Percentiles rank a stretch among this genome's conserved stretches.
phyloP scores from a whole-genome alignment of 2,797 vertebrate species.

The Gallinago stenura region DNA sequence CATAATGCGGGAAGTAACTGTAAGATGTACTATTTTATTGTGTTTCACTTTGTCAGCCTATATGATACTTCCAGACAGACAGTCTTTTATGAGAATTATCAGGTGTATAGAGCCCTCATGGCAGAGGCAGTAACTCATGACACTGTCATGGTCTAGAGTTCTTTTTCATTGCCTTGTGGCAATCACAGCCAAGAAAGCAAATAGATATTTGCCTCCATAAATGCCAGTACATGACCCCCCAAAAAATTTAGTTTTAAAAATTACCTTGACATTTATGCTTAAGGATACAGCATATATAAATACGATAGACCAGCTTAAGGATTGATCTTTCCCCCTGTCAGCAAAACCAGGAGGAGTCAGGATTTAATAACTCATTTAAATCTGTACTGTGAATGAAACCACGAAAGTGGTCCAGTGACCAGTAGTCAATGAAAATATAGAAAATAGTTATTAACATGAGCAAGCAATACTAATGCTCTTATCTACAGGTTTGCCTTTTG shows the following conservation, averaged over 20 bases:
- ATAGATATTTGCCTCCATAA: not conserved
- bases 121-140: slow-evolving; percentile 9
- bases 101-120: not conserved
- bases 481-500: not conserved
- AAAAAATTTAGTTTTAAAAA: not conserved
- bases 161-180: not conserved
- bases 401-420: not conserved
- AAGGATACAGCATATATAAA: not conserved
- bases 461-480: not conserved
- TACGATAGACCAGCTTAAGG: not conserved
- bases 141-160: not conserved
- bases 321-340: not conserved
- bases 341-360: not conserved
- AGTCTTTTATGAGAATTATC: not conserved
- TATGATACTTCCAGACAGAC: not conserved
- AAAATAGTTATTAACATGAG: not conserved
- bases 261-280: not conserved
- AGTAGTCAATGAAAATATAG: not conserved
- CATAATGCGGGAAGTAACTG: not conserved
- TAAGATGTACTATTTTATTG: slow-evolving; percentile 19
- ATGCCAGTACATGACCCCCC: not conserved
- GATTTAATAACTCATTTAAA: not conserved
- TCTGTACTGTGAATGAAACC: not conserved
- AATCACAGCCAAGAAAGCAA: not conserved
- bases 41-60: not conserved